Conservation (phyloP, 2,113 vertebrate species). For the Amazona guildingii region DNA sequence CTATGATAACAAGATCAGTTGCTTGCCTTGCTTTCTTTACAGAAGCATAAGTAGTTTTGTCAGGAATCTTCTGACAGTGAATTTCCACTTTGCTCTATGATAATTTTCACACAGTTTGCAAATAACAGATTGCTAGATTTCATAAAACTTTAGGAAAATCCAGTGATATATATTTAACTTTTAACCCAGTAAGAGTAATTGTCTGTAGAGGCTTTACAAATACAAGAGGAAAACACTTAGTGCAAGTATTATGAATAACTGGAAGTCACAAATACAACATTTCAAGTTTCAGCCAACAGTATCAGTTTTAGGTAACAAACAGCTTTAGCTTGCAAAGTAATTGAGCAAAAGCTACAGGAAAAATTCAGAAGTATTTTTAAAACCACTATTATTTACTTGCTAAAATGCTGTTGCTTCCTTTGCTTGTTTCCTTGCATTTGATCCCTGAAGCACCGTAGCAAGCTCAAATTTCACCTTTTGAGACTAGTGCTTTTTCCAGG, state of each 20-base stretch:
- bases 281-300: neutral
- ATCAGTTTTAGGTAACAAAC: neutral
- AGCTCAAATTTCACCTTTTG: neutral
- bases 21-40: neutral
- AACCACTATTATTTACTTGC: neutral
- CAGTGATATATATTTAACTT: neutral
- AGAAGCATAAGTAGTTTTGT: neutral
- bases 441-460: neutral
- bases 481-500: neutral
- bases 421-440: neutral
- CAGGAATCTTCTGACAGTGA: neutral
- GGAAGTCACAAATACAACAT: neutral
- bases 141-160: neutral
- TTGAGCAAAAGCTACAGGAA: neutral
- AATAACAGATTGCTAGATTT: neutral
- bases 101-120: conserved; percentile 8
- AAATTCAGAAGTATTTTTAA: neutral
- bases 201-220: neutral
- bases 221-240: neutral
- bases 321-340: neutral
- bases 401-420: neutral
- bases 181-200: neutral
- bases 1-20: neutral
- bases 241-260: neutral
- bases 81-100: neutral